phyloP scores from a whole-genome alignment of 2,888 invertebrate species.

The Candidula unifasciata region DNA sequence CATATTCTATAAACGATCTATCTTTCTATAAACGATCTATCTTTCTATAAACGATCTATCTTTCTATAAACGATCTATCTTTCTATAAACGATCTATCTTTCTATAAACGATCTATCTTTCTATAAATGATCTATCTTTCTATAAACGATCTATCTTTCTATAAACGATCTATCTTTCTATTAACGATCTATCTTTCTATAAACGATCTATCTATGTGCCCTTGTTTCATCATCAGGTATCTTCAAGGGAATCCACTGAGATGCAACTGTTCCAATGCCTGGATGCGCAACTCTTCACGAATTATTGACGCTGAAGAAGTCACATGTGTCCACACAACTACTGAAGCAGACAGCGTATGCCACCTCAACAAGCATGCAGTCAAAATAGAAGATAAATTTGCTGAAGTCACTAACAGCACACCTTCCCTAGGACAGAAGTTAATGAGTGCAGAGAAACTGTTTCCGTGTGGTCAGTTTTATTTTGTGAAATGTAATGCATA shows the following conservation, averaged over 20 bases:
- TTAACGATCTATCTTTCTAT: too few species aligned
- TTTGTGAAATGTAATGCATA: neutral
- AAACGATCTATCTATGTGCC: neutral
- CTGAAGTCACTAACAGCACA: neutral
- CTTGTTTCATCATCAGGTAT: slow-evolving; percentile 10
- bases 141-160: too few species aligned
- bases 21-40: too few species aligned
- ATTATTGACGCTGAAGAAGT: neutral
- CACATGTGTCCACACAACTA: neutral
- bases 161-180: too few species aligned
- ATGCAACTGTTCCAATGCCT: slow-evolving; percentile 35
- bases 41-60: too few species aligned
- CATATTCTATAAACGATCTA: too few species aligned
- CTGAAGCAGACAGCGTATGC: neutral
- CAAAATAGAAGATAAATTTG: neutral
- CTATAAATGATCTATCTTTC: too few species aligned
- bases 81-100: too few species aligned
- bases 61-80: too few species aligned
- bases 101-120: too few species aligned
- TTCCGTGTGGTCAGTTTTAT: neutral
- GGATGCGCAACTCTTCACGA: slow-evolving; percentile 25
- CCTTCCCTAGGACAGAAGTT: neutral
- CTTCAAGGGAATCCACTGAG: slow-evolving; percentile 29
- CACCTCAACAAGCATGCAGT: neutral
- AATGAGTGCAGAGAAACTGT: neutral